Percentiles rank a stretch among this genome's conserved stretches.
Evolutionary conservation across 2,888 invertebrate species (phyloP).

Genomic region (Elysia crispata): DNA sequence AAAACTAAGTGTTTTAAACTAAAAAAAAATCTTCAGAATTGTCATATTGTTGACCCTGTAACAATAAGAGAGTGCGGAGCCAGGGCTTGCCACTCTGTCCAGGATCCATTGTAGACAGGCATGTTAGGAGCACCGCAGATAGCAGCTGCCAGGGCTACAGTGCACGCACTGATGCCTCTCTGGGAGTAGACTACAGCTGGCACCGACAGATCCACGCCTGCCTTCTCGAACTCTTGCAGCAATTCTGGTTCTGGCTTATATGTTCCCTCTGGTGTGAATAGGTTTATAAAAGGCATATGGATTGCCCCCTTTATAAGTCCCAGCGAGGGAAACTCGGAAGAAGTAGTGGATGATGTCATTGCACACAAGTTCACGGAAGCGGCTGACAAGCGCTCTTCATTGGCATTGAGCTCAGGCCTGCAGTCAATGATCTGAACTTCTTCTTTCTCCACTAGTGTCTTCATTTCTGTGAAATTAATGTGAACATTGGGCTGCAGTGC

Average conservation of each 20-base stretch:
- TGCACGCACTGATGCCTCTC: conserved; percentile 65
- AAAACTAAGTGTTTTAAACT: no score
- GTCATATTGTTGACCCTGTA: not conserved
- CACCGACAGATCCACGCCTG: conserved; percentile 59
- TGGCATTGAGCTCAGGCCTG: not conserved
- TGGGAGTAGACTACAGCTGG: conserved; percentile 61
- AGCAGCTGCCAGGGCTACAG: conserved; percentile 62
- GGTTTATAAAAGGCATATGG: conserved; percentile 56
- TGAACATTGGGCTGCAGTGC: conserved; percentile 2
- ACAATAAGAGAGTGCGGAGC: not conserved
- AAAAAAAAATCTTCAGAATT: no score
- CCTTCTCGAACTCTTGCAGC: conserved; percentile 62
- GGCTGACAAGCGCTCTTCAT: no score
- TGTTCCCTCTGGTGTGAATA: conserved; percentile 61
- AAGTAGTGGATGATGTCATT: not conserved
- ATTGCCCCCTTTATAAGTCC: conserved; percentile 61
- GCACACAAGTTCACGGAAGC: no score
- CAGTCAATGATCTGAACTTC: not conserved
- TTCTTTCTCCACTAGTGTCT: not conserved
- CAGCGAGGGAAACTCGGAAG: conserved; percentile 44
- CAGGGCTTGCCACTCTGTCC: conserved; percentile 37
- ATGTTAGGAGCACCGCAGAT: conserved; percentile 63
- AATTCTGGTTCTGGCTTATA: conserved; percentile 61
- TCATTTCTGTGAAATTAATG: conserved; percentile 1
- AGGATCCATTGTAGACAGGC: conserved; percentile 63